Evolutionary conservation across 2,888 invertebrate genomes (phyloP).

Genomic region (Netelia melanura): DNA sequence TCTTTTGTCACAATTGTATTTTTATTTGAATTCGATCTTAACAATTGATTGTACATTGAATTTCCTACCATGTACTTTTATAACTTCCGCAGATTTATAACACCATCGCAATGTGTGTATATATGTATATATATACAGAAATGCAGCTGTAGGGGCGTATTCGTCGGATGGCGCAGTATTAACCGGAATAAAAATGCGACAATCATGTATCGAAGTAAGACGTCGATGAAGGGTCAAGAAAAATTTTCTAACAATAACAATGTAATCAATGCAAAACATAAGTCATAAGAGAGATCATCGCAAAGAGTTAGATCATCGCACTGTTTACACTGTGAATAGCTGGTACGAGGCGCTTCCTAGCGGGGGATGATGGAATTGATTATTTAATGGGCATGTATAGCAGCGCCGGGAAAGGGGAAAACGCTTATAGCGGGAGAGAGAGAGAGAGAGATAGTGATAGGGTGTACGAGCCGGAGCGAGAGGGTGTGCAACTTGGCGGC

Average conservation of each 20-base stretch:
- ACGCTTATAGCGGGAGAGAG: background rate
- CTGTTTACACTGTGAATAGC: conserved; percentile 35
- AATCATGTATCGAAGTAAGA: background rate
- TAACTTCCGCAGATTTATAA: background rate
- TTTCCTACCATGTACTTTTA: background rate
- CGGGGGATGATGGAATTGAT: conserved; percentile 73
- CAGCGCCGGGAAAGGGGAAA: conserved; percentile 16
- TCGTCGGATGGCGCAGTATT: background rate
- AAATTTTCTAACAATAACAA: too few species aligned
- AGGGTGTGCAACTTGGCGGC: conserved; percentile 76
- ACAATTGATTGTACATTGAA: background rate
- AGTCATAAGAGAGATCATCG: background rate
- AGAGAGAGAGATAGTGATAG: conserved; percentile 10
- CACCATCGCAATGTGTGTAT: background rate
- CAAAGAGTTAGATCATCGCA: conserved; percentile 22
- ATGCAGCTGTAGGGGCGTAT: conserved; percentile 15
- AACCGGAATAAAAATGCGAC: background rate
- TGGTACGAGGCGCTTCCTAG: conserved; percentile 36
- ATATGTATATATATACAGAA: background rate
- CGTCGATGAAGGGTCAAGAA: background rate
- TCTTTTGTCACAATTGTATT: background rate
- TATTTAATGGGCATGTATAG: conserved; percentile 73
- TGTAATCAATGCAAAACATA: too few species aligned
- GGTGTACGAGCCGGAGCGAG: conserved; percentile 1
- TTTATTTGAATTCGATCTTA: background rate